A percentile compares a stretch with the other conserved stretches of the same genome.
Conservation (phyloP, 2,113 vertebrate genomes). For the Barbus barbus region DNA sequence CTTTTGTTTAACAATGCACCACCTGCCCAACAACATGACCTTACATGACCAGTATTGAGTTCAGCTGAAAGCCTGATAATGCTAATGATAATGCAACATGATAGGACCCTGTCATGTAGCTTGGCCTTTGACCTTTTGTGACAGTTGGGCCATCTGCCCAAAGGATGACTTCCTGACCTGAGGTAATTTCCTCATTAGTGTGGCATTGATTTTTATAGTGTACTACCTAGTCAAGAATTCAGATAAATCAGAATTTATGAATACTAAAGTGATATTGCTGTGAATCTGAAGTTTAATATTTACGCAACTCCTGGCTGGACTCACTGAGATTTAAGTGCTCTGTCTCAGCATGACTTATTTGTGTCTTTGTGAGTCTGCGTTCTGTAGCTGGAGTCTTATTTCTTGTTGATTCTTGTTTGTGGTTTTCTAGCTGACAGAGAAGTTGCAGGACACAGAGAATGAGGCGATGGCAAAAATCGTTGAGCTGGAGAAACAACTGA, state of each 20-base stretch:
- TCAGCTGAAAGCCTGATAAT: not conserved
- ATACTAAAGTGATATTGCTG: not conserved
- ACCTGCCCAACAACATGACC: not conserved
- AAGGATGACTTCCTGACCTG: not conserved
- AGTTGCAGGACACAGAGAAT: slow-evolving; percentile 94
- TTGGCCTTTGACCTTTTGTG: not conserved
- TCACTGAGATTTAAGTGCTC: not conserved
- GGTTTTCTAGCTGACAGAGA: slow-evolving; percentile 82
- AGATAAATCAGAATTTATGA: not conserved
- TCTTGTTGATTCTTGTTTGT: slow-evolving; percentile 11
- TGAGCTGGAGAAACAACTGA: slow-evolving; percentile 92
- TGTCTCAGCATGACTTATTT: not conserved
- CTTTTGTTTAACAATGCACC: not conserved
- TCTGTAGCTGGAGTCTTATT: no score
- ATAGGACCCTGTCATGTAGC: not conserved
- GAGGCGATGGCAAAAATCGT: slow-evolving; percentile 96
- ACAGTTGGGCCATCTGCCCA: not conserved
- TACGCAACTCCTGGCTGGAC: not conserved
- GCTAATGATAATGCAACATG: not conserved
- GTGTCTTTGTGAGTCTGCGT: not conserved
- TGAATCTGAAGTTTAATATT: not conserved
- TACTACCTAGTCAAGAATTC: not conserved
- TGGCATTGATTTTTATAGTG: not conserved
- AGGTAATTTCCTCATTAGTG: not conserved
- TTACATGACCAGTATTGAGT: not conserved